phyloP scores from a whole-genome alignment of 2,888 invertebrate species.

The Amblyjoppa proteus region DNA sequence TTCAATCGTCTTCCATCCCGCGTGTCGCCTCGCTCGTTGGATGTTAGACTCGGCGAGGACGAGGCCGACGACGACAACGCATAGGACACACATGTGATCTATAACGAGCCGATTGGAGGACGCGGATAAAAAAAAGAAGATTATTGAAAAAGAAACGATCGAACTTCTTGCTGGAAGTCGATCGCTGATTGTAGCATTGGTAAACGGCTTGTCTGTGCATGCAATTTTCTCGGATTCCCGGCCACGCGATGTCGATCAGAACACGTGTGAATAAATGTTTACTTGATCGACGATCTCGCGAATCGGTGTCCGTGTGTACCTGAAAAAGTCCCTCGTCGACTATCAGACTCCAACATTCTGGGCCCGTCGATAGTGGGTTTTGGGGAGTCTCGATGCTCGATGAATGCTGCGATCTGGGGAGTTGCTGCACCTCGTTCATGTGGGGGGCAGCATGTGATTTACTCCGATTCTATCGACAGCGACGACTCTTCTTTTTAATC shows the following conservation, averaged over 20 bases:
- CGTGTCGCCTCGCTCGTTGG: slow-evolving; percentile 28
- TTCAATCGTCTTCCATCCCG: slow-evolving; percentile 52
- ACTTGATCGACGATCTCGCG: not conserved
- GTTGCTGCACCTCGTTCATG: slow-evolving; percentile 82
- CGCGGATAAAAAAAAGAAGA: slow-evolving; percentile 16
- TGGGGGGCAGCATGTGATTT: slow-evolving; percentile 61
- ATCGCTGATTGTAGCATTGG: not conserved
- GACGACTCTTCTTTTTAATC: not conserved
- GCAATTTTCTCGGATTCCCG: not conserved
- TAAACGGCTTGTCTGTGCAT: not conserved
- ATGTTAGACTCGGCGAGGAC: slow-evolving; percentile 28
- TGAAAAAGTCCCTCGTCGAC: slow-evolving; percentile 79
- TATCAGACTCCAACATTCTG: slow-evolving; percentile 83
- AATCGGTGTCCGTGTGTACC: slow-evolving; percentile 45
- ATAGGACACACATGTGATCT: slow-evolving; percentile 16
- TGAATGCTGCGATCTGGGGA: slow-evolving; percentile 75
- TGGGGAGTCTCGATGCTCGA: slow-evolving; percentile 72
- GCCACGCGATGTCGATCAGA: not conserved
- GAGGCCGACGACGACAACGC: slow-evolving; percentile 32
- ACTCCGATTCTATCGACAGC: slow-evolving; percentile 15
- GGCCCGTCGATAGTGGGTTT: slow-evolving; percentile 66
- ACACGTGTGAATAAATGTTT: not conserved
- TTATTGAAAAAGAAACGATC: not conserved
- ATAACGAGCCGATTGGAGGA: slow-evolving; percentile 28
- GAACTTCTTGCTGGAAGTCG: slow-evolving; percentile 31